Evolutionary conservation across 2,888 invertebrate species (phyloP).

Genomic region (Furcula furcula): DNA sequence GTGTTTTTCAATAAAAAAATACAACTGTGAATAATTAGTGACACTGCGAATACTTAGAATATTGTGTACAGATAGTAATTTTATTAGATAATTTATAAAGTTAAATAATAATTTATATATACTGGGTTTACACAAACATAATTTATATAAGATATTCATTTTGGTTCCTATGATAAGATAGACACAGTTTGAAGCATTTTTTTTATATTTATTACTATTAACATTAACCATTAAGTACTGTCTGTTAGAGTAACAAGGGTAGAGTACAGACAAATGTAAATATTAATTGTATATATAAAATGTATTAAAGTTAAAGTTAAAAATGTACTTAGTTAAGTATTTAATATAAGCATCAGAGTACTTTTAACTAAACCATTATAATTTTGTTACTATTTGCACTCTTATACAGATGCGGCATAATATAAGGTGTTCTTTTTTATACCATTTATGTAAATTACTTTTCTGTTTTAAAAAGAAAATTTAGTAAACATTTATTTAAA

Average conservation of each 20-base stretch:
- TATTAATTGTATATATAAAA: slow-evolving; percentile 25
- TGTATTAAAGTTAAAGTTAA: slow-evolving; percentile 22
- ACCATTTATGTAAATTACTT: too few species aligned
- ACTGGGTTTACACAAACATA: slow-evolving; percentile 41
- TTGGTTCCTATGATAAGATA: slow-evolving; percentile 80
- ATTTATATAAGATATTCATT: slow-evolving; percentile 50
- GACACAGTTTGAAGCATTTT: slow-evolving; percentile 55
- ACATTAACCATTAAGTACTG: slow-evolving; percentile 41
- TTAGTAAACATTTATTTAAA: too few species aligned
- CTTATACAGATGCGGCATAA: not conserved
- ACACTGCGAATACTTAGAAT: slow-evolving; percentile 48
- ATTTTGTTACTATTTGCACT: slow-evolving; percentile 16
- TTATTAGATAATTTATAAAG: slow-evolving; percentile 60
- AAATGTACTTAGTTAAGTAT: slow-evolving; percentile 37
- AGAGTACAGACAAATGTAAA: slow-evolving; percentile 28
- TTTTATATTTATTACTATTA: slow-evolving; percentile 65
- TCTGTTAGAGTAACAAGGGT: slow-evolving; percentile 27
- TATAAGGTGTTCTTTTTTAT: too few species aligned
- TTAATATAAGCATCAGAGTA: slow-evolving; percentile 24
- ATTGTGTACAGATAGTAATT: slow-evolving; percentile 67
- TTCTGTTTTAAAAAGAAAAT: too few species aligned
- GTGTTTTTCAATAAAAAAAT: too few species aligned
- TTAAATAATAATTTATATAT: slow-evolving; percentile 69
- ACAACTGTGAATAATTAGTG: slow-evolving; percentile 28
- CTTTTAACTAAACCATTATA: slow-evolving; percentile 24